Percentiles rank a stretch among this genome's conserved stretches.
These are phyloP conservation scores for Raja brachyura DNA, from an alignment of 2,113 vertebrate genomes.

Conservation along the genomic window DNA sequence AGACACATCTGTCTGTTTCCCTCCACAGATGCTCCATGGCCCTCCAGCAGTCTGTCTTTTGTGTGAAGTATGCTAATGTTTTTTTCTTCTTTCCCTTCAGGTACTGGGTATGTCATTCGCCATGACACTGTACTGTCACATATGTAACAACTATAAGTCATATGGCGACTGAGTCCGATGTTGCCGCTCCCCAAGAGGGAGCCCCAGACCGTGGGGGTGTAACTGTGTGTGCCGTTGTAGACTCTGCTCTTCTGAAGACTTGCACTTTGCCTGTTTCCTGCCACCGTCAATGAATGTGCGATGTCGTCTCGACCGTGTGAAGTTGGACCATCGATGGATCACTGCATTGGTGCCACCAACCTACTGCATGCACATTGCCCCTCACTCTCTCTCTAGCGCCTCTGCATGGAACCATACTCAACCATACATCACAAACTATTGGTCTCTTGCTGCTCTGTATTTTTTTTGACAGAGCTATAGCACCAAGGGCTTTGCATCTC, in stretches of 20 bases:
- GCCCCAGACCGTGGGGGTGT: background rate
- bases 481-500: background rate
- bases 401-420: background rate
- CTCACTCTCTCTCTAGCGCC: background rate
- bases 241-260: slow-evolving; percentile 12
- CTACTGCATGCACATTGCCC: background rate
- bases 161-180: background rate
- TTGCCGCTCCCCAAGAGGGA: background rate
- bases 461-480: background rate
- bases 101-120: slow-evolving; percentile 68
- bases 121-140: slow-evolving; percentile 69
- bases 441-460: background rate
- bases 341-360: background rate
- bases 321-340: background rate
- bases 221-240: background rate
- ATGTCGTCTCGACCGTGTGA: background rate
- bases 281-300: background rate
- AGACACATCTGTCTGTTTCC: too few relatives aligned
- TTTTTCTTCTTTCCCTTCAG: slow-evolving; percentile 44
- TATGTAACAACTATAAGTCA: slow-evolving; percentile 44
- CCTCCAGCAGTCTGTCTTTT: too few relatives aligned
- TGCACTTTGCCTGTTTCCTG: background rate
- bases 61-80: background rate
- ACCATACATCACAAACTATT: background rate
- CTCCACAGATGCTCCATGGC: too few relatives aligned